phyloP scores from a whole-genome alignment of 2,113 vertebrate genomes.

The Pomatorhinus ruficollis region DNA sequence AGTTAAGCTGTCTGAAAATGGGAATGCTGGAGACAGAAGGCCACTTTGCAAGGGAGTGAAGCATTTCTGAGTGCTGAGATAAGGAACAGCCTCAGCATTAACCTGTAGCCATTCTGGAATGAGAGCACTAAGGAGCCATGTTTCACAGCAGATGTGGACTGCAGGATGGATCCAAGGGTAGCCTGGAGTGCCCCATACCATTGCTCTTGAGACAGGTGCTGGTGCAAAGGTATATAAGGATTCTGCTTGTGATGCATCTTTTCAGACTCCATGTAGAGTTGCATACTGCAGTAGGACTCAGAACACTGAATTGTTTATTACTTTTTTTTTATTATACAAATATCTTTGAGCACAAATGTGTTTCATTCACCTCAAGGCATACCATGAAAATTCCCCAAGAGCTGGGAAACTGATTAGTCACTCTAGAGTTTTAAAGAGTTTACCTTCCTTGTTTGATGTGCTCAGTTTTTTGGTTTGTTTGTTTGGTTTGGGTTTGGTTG shows the following conservation, averaged over 20 bases:
- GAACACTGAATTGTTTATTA: background rate
- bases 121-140: background rate
- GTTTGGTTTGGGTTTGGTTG: background rate
- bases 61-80: background rate
- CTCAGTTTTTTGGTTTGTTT: background rate
- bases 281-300: background rate
- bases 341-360: background rate
- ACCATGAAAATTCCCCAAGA: background rate
- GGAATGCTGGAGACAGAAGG: background rate
- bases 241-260: background rate
- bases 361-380: background rate
- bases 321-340: background rate
- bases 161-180: accelerated
- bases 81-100: background rate
- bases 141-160: background rate
- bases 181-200: background rate
- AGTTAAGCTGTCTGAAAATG: background rate
- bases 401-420: background rate
- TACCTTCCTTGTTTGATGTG: accelerated
- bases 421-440: background rate
- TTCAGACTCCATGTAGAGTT: background rate
- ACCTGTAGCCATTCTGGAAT: background rate
- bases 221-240: background rate
- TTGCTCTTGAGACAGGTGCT: background rate
- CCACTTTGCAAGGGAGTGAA: background rate